Evolutionary conservation across 2,113 vertebrate species (phyloP).

Genomic region (Tyrannus savana): DNA sequence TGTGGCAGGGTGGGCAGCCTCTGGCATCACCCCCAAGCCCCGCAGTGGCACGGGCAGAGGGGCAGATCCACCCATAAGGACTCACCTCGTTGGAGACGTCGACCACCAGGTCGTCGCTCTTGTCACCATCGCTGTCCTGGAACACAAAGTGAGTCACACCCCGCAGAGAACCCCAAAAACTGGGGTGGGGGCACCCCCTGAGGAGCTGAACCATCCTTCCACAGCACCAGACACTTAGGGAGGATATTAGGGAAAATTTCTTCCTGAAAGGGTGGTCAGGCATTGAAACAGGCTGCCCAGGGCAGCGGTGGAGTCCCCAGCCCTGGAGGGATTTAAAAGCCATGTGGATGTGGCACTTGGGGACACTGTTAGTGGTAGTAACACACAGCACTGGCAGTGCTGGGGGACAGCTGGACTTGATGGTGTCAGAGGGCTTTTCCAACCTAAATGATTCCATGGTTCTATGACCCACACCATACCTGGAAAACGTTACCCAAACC

Average conservation of each 20-base stretch:
- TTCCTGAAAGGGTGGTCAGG: neutral
- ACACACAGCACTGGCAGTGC: neutral
- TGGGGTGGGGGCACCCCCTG: fast-evolving
- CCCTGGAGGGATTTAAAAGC: neutral
- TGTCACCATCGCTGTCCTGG: slow-evolving; percentile 97
- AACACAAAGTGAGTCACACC: neutral
- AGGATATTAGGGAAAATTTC: neutral
- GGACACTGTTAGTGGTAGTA: neutral
- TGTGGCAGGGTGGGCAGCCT: fast-evolving
- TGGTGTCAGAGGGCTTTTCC: neutral
- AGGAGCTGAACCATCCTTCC: neutral
- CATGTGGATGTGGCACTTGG: neutral
- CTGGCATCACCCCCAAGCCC: fast-evolving
- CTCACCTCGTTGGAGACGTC: slow-evolving; percentile 96
- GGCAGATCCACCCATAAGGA: fast-evolving
- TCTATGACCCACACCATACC: fast-evolving
- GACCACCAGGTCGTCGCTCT: slow-evolving; percentile 95
- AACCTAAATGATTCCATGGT: fast-evolving
- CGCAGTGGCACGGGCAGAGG: fast-evolving
- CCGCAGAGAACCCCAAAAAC: neutral
- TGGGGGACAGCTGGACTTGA: fast-evolving
- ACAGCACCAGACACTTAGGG: fast-evolving
- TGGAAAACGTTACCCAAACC: fast-evolving
- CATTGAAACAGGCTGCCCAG: neutral
- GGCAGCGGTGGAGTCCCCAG: neutral